Evolutionary conservation across 2,113 vertebrate genomes (phyloP), one percentile per base, ranked within the genome.

Genomic region (Ciconia stormi): DNA sequence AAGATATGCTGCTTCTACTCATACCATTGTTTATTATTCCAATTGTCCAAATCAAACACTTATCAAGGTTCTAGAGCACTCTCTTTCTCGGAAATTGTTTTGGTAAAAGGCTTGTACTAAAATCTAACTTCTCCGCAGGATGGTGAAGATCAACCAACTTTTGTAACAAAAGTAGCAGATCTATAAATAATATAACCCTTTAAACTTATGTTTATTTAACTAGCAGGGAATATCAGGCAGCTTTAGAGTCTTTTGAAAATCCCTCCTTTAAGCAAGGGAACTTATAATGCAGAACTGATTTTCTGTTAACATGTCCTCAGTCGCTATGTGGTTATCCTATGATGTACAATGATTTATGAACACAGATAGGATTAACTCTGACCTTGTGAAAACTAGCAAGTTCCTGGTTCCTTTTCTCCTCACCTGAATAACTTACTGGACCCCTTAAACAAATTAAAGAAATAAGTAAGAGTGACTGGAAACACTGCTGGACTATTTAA

Each of bases 401-500:
- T 94, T 95, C 70, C 86, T 71, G 92, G 50, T 87, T 89, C 82
- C 85, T 92, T 82, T 91, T 73, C 72, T 91, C 40, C 71, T 94
- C 80, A 92, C 82, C 87, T 88, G 91, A 97, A 95, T 95, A 93
- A 97, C 89, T 97, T 96, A 94, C 95, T 80, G 86, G 85, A 85
- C 83, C 70, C 79, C 87, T 97, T 95, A 84, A 97, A 97, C 92
- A 97, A 98, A 98, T 98, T 95, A 98, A 98, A 98, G 92, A 96
- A 95, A 92, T 97, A 97, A 97, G 95, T 97, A 97, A 97, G 96
- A 97, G 89, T 96, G 90, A 76, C 93, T 88, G 92, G 90, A 94
- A 98, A 97, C 97, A 96, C 98, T 92, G 97, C 95, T 74, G 86
- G 95, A 93, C 61, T 95, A 85, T 97, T 97, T 98, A 98, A 98